These are phyloP conservation scores for Panagrolaimus sp. DNA, from an alignment of 1,140 invertebrate genomes.

Conservation along the genomic window DNA sequence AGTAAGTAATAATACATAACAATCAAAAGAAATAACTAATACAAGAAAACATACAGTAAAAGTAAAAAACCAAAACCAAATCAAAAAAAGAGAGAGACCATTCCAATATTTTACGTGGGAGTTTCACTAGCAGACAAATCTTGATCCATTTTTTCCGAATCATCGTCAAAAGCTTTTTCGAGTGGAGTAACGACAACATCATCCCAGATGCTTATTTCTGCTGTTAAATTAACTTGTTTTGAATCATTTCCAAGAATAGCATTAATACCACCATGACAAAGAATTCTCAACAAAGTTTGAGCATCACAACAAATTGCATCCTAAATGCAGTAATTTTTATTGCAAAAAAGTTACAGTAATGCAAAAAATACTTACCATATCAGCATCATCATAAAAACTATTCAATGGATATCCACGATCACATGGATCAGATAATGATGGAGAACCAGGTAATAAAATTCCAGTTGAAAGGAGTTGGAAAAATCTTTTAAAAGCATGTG, in stretches of 20 bases:
- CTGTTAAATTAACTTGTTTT: conserved; percentile 10
- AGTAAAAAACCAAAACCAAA: no score
- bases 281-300: conserved; percentile 77
- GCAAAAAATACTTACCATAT: conserved; percentile 66
- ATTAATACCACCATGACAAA: conserved; percentile 83
- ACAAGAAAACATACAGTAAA: no score
- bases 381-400: conserved; percentile 81
- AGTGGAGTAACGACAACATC: not conserved
- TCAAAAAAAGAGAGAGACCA: no score
- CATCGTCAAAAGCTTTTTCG: conserved; percentile 8
- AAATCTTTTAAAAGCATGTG: conserved; percentile 77
- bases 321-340: conserved; percentile 47
- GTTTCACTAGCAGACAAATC: no score
- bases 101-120: no score
- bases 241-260: conserved; percentile 72
- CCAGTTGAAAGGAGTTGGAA: conserved; percentile 89
- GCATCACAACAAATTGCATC: conserved; percentile 86
- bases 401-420: conserved; percentile 83
- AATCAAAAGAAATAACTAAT: no score
- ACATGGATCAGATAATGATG: conserved; percentile 87
- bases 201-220: conserved; percentile 11
- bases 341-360: not conserved
- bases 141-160: not conserved
- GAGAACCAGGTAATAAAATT: conserved; percentile 86
- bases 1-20: no score